Conservation (phyloP, 2,113 vertebrate genomes). For the Theristicus caerulescens region DNA sequence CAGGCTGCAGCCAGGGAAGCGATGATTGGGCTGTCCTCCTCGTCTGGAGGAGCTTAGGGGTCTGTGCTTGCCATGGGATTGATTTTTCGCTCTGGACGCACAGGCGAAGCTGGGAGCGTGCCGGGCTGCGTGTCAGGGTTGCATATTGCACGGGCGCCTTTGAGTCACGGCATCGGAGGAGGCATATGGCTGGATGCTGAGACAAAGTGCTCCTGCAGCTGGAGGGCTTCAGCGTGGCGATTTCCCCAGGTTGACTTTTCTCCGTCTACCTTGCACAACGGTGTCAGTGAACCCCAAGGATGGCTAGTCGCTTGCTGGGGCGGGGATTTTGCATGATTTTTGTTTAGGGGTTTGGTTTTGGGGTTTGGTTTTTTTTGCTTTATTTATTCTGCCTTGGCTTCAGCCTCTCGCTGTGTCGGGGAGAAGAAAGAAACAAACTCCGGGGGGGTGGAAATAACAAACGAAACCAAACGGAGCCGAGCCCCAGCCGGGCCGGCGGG, state of each 20-base stretch:
- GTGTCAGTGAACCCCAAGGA: background rate
- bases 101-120: background rate
- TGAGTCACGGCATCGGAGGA: background rate
- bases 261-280: background rate
- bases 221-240: background rate
- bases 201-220: background rate
- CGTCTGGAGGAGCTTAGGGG: background rate
- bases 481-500: background rate
- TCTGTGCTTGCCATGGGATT: background rate
- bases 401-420: background rate
- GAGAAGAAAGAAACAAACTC: background rate
- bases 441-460: background rate
- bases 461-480: background rate
- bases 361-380: background rate
- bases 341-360: background rate
- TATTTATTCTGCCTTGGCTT: background rate
- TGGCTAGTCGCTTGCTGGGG: background rate
- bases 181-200: constrained; percentile 2
- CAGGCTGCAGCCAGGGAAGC: background rate
- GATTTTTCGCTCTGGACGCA: background rate
- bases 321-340: background rate
- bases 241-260: background rate
- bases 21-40: background rate
- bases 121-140: background rate
- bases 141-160: background rate